These are phyloP conservation scores for Ceraclea dissimilis DNA, from an alignment of 2,888 invertebrate genomes.

Conservation along the genomic window DNA sequence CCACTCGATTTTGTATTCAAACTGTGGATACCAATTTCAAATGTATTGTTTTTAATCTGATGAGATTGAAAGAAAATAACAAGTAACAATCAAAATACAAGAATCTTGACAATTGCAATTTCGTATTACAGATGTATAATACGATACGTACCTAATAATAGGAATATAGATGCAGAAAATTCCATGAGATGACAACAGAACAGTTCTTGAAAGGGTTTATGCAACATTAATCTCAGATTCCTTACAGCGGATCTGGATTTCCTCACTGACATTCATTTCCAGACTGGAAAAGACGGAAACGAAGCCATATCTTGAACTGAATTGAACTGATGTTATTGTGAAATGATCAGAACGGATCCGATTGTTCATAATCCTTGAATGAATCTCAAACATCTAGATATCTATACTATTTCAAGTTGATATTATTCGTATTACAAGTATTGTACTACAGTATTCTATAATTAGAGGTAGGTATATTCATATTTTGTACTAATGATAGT, in stretches of 20 bases:
- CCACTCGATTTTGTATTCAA: too few species aligned
- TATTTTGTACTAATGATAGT: too few species aligned
- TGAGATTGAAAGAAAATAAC: too few species aligned
- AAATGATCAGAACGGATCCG: not conserved
- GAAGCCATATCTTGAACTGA: not conserved
- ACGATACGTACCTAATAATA: not conserved
- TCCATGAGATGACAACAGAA: not conserved
- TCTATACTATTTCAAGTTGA: too few species aligned
- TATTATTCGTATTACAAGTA: too few species aligned
- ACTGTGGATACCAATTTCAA: too few species aligned
- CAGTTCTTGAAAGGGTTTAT: not conserved
- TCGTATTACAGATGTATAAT: not conserved
- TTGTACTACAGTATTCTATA: too few species aligned
- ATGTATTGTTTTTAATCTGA: too few species aligned
- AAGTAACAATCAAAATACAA: not conserved
- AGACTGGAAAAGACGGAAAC: conserved; percentile 1
- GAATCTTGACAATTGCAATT: not conserved
- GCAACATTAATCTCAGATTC: not conserved
- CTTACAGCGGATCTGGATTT: not conserved
- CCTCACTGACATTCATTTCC: not conserved
- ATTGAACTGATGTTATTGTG: not conserved
- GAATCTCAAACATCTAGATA: not conserved
- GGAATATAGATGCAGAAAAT: not conserved
- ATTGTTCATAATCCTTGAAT: not conserved
- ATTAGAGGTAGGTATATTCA: too few species aligned